phyloP scores from a whole-genome alignment of 2,797 vertebrate genomes.

The Steatocranus sp. region DNA sequence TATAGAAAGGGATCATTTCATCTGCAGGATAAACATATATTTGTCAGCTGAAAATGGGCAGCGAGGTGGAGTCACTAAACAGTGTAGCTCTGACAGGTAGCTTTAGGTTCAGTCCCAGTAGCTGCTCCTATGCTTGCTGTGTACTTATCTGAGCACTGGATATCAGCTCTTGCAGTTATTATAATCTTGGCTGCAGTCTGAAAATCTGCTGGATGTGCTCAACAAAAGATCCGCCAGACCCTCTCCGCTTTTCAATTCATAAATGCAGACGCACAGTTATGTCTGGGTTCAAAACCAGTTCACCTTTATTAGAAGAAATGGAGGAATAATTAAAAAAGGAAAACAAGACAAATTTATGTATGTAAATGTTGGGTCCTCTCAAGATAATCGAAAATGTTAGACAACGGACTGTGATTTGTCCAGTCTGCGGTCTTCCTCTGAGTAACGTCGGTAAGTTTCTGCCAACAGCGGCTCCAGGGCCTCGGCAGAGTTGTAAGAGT shows the following conservation, averaged over 20 bases:
- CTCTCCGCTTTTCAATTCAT: background rate
- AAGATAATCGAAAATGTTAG: constrained; percentile 44
- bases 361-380: constrained; percentile 15
- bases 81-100: background rate
- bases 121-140: background rate
- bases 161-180: background rate
- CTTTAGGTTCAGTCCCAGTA: background rate
- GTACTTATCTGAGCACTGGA: background rate
- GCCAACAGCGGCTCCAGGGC: constrained; percentile 86
- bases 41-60: background rate
- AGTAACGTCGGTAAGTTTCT: constrained; percentile 84
- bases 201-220: background rate
- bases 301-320: constrained; percentile 61
- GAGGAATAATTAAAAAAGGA: background rate
- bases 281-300: constrained; percentile 36
- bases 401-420: constrained; percentile 81
- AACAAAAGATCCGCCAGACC: background rate
- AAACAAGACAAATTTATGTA: background rate
- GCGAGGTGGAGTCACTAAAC: background rate
- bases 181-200: background rate
- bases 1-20: background rate
- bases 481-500: constrained; percentile 71
- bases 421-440: constrained; percentile 79
- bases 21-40: background rate
- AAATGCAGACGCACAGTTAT: background rate